A percentile compares a stretch with the other conserved stretches of the same genome.
Evolutionary conservation across 1,140 invertebrate genomes (phyloP).

Genomic region (Bradynema listronoti): DNA sequence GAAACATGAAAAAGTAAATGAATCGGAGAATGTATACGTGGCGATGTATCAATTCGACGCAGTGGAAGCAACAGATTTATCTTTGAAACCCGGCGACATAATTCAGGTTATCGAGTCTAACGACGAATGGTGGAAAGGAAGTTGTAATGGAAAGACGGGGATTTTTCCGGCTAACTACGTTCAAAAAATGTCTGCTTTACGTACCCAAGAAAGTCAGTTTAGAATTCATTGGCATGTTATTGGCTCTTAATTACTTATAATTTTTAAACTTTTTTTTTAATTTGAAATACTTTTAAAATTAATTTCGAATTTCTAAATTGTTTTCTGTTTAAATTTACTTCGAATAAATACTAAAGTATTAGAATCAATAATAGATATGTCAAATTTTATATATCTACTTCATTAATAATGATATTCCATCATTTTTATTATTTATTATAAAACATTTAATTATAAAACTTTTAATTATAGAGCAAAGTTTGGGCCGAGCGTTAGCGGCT

Average conservation of each 20-base stretch:
- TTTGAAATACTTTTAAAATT: background rate
- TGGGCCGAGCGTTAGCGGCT: conserved; percentile 41
- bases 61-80: conserved; percentile 78
- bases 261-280: background rate
- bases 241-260: conserved; percentile 6
- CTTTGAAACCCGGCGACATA: conserved; percentile 80
- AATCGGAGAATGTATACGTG: conserved; percentile 45
- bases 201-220: background rate
- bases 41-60: conserved; percentile 67
- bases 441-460: conserved; percentile 1
- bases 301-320: no score
- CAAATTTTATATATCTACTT: no score
- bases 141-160: conserved; percentile 73
- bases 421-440: background rate
- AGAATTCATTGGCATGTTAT: conserved; percentile 20
- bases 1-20: no score
- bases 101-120: conserved; percentile 79
- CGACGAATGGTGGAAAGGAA: conserved; percentile 97
- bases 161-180: conserved; percentile 75
- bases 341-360: no score
- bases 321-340: no score
- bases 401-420: background rate
- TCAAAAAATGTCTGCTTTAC: conserved; percentile 56
- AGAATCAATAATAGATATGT: conserved; percentile 1
- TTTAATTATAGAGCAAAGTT: conserved; percentile 12